Evolutionary conservation across 35 echinoderm and acorn worm species (phyloP).

Genomic region (Ptychodera flava): DNA sequence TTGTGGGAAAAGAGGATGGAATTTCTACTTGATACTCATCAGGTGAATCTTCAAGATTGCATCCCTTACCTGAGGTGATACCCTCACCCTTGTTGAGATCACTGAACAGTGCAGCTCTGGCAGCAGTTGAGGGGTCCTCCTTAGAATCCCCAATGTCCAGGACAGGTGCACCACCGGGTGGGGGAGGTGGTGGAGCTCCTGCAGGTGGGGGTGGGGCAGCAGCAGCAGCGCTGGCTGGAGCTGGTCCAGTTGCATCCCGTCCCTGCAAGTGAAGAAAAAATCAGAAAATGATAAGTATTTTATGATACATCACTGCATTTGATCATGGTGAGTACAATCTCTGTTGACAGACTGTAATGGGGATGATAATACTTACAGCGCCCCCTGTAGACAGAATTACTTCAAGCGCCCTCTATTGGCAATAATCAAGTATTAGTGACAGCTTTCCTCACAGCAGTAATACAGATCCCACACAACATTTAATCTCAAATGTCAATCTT

Average conservation of each 20-base stretch:
- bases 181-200: slow-evolving; percentile 43
- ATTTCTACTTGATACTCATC: too few relatives aligned
- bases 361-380: too few relatives aligned
- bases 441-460: too few relatives aligned
- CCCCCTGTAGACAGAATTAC: too few relatives aligned
- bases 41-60: not conserved
- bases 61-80: slow-evolving; percentile 51
- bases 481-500: too few relatives aligned
- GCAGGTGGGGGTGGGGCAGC: slow-evolving; percentile 30
- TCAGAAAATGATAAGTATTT: not conserved
- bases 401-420: too few relatives aligned
- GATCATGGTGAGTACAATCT: too few relatives aligned
- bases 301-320: too few relatives aligned
- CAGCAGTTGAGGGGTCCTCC: not conserved
- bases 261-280: slow-evolving; percentile 31
- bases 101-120: slow-evolving; percentile 53
- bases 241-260: slow-evolving; percentile 34
- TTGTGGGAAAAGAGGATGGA: too few relatives aligned
- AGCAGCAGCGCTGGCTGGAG: not conserved
- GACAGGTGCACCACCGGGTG: slow-evolving; percentile 19
- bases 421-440: too few relatives aligned
- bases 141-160: not conserved
- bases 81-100: slow-evolving; percentile 47
- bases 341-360: too few relatives aligned
- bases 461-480: too few relatives aligned